Evolutionary conservation across 2,888 invertebrate species (phyloP).

Genomic region (Pasiphila rectangulata): DNA sequence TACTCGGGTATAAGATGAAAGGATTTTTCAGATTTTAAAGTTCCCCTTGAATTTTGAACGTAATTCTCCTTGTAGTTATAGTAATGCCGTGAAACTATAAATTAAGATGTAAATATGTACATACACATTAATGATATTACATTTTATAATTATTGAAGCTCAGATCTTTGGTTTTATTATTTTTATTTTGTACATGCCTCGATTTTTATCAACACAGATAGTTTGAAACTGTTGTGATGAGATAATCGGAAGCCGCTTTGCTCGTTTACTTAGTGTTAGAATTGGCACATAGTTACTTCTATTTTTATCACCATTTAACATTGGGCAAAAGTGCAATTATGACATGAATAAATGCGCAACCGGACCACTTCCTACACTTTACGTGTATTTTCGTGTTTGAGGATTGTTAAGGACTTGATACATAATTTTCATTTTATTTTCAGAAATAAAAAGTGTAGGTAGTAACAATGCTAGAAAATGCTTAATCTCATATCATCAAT

Average conservation of each 20-base stretch:
- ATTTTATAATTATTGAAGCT: constrained; percentile 56
- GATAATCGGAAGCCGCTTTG: constrained; percentile 27
- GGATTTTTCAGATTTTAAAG: constrained; percentile 41
- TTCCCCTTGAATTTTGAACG: constrained; percentile 46
- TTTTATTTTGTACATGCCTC: constrained; percentile 34
- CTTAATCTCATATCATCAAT: constrained; percentile 7
- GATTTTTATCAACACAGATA: constrained; percentile 26
- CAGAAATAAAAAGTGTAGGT: background rate
- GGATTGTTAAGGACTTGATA: constrained; percentile 33
- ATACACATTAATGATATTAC: constrained; percentile 72
- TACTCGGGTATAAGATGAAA: constrained; percentile 40
- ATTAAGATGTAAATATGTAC: constrained; percentile 78
- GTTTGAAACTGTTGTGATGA: constrained; percentile 28
- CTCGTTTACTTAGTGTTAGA: constrained; percentile 43
- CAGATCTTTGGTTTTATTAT: constrained; percentile 52
- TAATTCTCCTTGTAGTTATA: constrained; percentile 54
- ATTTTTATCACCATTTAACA: constrained; percentile 30
- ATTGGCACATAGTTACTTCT: constrained; percentile 34
- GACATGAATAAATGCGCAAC: constrained; percentile 40
- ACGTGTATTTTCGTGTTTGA: constrained; percentile 22
- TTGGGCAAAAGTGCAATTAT: constrained; percentile 41
- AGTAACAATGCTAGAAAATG: background rate
- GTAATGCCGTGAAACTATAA: constrained; percentile 50
- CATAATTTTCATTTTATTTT: constrained; percentile 13
- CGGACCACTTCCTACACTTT: constrained; percentile 12